Base-by-base conservation (phyloP, 2,888 invertebrate genomes). In the Ectobius pallidus region DNA sequence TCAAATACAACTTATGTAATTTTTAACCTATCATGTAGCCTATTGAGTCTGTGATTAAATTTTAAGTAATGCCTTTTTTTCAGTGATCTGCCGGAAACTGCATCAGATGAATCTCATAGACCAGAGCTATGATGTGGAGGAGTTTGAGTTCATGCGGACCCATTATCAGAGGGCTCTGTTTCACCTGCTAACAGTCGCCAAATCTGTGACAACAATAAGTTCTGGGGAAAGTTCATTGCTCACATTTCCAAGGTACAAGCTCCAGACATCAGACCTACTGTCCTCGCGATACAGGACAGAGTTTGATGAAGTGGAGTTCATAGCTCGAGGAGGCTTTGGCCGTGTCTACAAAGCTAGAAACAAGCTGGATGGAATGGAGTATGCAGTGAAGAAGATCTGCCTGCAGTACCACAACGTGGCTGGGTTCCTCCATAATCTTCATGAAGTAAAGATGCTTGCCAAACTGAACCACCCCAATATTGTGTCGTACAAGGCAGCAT, bases 401-500 rank as follows among this genome's bases (percentile, higher is more conserved):
- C 81, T 85, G 68, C 81, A 80, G 78, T 82, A 90, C 0, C 87
- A 87, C 9, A 88, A 88, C 77, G 86, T 91, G 0, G 85, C 89
- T 73, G 86, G 88, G 0, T 87, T 92, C 20, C 85, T 89, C 82
- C 86, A 85, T 58, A 90, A 91, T 83, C 83, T 93, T 52, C 85
- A 90, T 2, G 94, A 94, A 86, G 94, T 93, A 0, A 92, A 92
- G 83, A 92, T 92, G 1, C 87, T 94, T 77, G 93, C 94, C 0
- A 89, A 89, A 78, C 83, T 94, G 30, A 91, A 92, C 79, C 94
- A 94, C 83, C 87, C 89, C 0, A 93, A 94, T 80, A 91, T 94
- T 75, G 92, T 94, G 4, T 89, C 92, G 25, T 94, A 94, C 79
- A 93, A 94, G 84, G 91, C 91, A 0, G 93, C 94, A 0, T 94